Percentiles rank a stretch among this genome's conserved stretches.
These are phyloP conservation scores for Perodicticus potto DNA, from an alignment of 2,797 vertebrate genomes.

Conservation along the genomic window DNA sequence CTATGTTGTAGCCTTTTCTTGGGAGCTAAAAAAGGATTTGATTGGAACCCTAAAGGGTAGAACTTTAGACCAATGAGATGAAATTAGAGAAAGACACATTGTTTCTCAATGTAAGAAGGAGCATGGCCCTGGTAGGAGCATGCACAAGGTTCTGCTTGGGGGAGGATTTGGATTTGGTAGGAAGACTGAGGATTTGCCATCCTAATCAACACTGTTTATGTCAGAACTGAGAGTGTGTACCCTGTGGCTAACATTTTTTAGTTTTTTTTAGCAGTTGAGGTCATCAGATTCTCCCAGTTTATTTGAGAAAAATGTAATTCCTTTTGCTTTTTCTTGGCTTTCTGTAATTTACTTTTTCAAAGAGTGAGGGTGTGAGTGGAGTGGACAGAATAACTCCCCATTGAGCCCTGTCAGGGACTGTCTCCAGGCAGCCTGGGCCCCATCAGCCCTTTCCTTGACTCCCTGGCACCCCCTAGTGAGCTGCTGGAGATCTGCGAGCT, in stretches of 20 bases:
- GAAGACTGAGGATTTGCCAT: not conserved
- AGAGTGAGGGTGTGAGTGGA: not conserved
- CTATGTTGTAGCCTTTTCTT: not conserved
- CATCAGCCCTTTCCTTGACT: constrained; percentile 90
- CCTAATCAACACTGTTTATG: not conserved
- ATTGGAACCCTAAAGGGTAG: not conserved
- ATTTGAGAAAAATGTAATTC: not conserved
- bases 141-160: not conserved
- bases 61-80: not conserved
- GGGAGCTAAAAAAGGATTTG: not conserved
- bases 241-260: not conserved
- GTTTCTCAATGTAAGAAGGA: not conserved
- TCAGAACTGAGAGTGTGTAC: not conserved
- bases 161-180: not conserved
- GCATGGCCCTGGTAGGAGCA: not conserved
- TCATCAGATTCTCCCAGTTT: not conserved
- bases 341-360: not conserved
- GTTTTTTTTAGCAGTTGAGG: not conserved
- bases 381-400: not conserved
- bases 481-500: constrained; percentile 96
- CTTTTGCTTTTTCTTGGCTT: not conserved
- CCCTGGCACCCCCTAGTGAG: constrained; percentile 92
- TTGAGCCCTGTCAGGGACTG: not conserved
- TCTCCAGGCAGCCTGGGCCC: rapidly evolving
- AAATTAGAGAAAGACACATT: not conserved